phyloP scores from a whole-genome alignment of 2,888 invertebrate species.

The Mythimna ferrago region DNA sequence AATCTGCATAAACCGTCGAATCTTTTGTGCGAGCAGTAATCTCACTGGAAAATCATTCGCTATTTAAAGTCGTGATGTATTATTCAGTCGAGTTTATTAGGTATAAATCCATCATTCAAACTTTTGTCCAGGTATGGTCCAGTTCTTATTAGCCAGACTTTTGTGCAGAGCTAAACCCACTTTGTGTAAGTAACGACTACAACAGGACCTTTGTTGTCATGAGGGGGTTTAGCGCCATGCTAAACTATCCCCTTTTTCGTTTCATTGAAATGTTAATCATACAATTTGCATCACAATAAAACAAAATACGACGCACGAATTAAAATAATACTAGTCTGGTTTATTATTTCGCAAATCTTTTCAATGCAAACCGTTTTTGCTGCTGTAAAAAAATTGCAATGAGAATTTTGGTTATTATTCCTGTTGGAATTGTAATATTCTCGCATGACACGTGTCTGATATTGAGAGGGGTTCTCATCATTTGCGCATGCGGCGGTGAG shows the following conservation, averaged over 20 bases:
- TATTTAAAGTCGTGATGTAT: constrained; percentile 7
- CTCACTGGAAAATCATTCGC: constrained; percentile 1
- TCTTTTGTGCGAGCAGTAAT: not conserved
- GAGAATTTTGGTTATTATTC: constrained; percentile 8
- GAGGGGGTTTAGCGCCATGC: not conserved
- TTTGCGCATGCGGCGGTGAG: no score
- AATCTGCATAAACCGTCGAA: not conserved
- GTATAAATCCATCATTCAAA: not conserved
- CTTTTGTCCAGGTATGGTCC: not conserved
- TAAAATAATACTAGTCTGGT: constrained; percentile 6
- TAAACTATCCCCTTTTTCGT: not conserved
- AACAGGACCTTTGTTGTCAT: not conserved
- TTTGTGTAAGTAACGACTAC: not conserved
- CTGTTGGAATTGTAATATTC: not conserved
- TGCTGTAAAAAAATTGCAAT: not conserved
- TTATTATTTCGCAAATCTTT: constrained; percentile 11
- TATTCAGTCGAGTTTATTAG: constrained; percentile 13
- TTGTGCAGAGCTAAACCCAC: constrained; percentile 4
- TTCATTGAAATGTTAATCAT: constrained; percentile 13
- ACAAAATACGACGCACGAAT: not conserved
- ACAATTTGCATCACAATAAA: constrained; percentile 28
- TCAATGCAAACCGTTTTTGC: constrained; percentile 14
- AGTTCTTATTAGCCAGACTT: constrained; percentile 8
- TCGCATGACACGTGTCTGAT: not conserved
- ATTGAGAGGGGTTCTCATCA: not conserved